Evolutionary conservation across 1,140 invertebrate genomes (phyloP).

Genomic region (Platorchestia sp.): DNA sequence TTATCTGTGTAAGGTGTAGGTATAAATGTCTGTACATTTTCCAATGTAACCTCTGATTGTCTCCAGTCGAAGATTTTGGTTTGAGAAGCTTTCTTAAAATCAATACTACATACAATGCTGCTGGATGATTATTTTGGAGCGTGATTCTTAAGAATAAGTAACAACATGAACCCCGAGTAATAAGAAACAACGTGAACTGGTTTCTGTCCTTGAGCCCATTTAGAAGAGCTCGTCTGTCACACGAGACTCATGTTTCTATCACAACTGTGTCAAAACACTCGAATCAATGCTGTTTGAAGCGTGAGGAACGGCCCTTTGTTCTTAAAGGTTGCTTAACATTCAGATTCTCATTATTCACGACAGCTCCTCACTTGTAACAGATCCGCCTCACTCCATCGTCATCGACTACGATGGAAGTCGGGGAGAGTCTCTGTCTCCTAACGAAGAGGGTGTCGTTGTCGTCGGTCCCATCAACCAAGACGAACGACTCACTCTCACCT

Average conservation of each 20-base stretch:
- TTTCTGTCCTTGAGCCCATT: not conserved
- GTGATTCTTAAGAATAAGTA: too few relatives aligned
- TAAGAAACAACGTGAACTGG: not conserved
- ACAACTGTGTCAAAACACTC: not conserved
- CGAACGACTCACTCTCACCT: not conserved
- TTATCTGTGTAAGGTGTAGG: too few relatives aligned
- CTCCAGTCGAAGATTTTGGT: too few relatives aligned
- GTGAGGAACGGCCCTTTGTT: not conserved
- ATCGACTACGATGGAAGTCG: not conserved
- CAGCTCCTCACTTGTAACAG: not conserved
- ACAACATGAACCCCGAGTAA: too few relatives aligned
- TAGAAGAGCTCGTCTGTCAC: not conserved
- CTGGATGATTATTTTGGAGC: too few relatives aligned
- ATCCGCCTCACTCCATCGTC: not conserved
- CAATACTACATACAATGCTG: too few relatives aligned
- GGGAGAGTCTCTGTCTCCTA: not conserved
- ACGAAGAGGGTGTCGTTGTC: constrained; percentile 25
- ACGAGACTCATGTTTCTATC: not conserved
- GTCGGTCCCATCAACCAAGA: constrained; percentile 10
- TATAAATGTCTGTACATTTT: too few relatives aligned
- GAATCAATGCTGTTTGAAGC: not conserved
- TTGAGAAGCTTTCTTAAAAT: too few relatives aligned
- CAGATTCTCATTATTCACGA: not conserved
- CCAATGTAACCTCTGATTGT: too few relatives aligned
- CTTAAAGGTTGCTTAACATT: not conserved